Base-by-base conservation (phyloP, 1,140 invertebrate species). In the Tyrophagus putrescentiae region DNA sequence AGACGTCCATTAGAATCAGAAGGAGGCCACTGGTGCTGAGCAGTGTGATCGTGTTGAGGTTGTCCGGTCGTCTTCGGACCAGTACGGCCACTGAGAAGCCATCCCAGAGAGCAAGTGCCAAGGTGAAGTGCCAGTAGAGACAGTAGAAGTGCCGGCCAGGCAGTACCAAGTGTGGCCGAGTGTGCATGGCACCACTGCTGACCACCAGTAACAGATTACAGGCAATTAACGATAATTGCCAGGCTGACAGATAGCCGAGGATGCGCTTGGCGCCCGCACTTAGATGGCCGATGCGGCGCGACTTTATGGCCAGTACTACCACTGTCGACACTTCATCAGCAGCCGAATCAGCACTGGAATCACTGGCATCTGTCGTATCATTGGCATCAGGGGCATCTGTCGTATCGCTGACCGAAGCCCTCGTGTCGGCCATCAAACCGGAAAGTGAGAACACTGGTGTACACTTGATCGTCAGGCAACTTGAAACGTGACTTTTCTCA, bases 211-310 rank as follows among this genome's bases (percentile, higher is more conserved):
- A 54, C 39, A 54, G 25, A 31, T 31, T 28, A 33, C 52, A 31
- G 3, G 25, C 3, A 54, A 54, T 54, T 34, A 54, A 33, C 21
- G 39, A n/a, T 54, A 54, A 54, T 54, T 54, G 52, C 52, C 52
- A 54, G 2, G 39, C 27, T 54, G 52, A 54, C 13, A 54, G 13
- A 32, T 3, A 31, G 2, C 32, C n/a, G 11, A 54, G 31, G n/a
- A 54, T 18, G 2, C 3, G 39, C 27, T 31, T 13, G 25, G 52
- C 52, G 18, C 1, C n/a, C 7, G 21, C 23, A 13, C 23, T 13
- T 21, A 48, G 45, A 48, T 48, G 45, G 31, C 45, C 18, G 31
- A 48, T 29, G 9, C 45, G 45, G 7, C 21, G 7, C 18, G 45
- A 7, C 45, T 48, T 48, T 48, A 21, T 18, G 45, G 31, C 45